These are phyloP conservation scores for Tauraco hartlaubi DNA, from an alignment of 2,797 vertebrate genomes.

Conservation along the genomic window DNA sequence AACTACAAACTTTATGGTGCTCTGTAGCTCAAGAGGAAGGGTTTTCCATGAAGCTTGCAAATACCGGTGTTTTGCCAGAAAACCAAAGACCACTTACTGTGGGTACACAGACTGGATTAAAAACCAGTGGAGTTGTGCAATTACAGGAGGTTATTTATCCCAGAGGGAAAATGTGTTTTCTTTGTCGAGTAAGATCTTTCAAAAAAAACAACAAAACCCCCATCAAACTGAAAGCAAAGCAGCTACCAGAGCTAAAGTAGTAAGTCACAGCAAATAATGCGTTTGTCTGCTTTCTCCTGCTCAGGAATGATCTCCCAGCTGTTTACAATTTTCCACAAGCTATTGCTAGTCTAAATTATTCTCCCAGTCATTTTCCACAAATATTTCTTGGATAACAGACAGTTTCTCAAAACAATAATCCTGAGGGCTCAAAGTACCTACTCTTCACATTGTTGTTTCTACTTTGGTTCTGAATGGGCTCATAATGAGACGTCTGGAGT, in stretches of 20 bases:
- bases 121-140: conserved; percentile 6
- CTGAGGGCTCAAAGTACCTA: neutral
- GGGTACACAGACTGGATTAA: conserved; percentile 1
- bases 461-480: neutral
- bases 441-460: neutral
- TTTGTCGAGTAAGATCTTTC: conserved; percentile 24
- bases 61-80: neutral
- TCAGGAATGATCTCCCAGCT: conserved; percentile 22
- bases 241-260: conserved; percentile 15
- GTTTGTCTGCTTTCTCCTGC: conserved; percentile 11
- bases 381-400: neutral
- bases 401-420: neutral
- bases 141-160: conserved; percentile 1
- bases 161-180: conserved; percentile 5
- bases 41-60: neutral
- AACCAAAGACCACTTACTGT: neutral
- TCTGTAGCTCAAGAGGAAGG: neutral
- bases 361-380: neutral
- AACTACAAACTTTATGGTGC: conserved; percentile 14
- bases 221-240: neutral
- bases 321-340: conserved; percentile 40
- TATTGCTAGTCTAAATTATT: neutral
- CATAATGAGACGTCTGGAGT: neutral
- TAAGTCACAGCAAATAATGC: conserved; percentile 6
- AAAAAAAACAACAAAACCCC: neutral